Evolutionary conservation across 2,797 vertebrate genomes (phyloP).

Genomic region (Onychomys leucogaster): DNA sequence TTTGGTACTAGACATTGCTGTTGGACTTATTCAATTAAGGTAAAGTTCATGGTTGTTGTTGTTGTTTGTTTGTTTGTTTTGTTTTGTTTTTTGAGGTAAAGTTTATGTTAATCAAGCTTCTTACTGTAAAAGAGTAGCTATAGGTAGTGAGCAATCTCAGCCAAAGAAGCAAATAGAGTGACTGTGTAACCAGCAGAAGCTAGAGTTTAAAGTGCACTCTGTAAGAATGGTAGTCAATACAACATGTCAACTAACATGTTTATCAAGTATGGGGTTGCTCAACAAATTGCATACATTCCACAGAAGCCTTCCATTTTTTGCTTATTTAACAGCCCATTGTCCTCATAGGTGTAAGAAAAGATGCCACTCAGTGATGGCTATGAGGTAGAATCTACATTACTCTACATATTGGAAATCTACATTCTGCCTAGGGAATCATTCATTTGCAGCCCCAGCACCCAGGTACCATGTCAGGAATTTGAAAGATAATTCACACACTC

Average conservation of each 20-base stretch:
- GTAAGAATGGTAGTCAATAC: constrained; percentile 2
- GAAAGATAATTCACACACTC: not conserved
- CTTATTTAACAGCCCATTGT: not conserved
- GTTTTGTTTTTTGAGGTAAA: not conserved
- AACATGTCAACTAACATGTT: not conserved
- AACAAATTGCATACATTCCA: not conserved
- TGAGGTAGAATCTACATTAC: not conserved
- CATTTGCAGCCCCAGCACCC: not conserved
- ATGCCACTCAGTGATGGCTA: not conserved
- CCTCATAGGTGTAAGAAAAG: not conserved
- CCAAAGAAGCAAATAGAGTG: not conserved
- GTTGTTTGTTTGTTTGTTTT: not conserved
- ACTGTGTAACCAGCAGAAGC: constrained; percentile 1
- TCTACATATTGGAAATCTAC: not conserved
- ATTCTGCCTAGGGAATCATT: not conserved
- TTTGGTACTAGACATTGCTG: not conserved
- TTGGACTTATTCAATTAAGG: not conserved
- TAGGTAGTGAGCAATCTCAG: not conserved
- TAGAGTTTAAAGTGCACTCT: constrained; percentile 27
- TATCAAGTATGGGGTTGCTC: not conserved
- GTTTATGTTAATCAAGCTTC: not conserved
- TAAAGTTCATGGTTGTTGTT: not conserved
- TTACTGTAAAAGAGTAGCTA: not conserved
- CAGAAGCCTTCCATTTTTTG: not conserved
- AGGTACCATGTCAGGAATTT: not conserved